Evolutionary conservation across 2,888 invertebrate genomes (phyloP), one percentile per base, ranked within the genome.

Genomic region (Corythucha ciliata): DNA sequence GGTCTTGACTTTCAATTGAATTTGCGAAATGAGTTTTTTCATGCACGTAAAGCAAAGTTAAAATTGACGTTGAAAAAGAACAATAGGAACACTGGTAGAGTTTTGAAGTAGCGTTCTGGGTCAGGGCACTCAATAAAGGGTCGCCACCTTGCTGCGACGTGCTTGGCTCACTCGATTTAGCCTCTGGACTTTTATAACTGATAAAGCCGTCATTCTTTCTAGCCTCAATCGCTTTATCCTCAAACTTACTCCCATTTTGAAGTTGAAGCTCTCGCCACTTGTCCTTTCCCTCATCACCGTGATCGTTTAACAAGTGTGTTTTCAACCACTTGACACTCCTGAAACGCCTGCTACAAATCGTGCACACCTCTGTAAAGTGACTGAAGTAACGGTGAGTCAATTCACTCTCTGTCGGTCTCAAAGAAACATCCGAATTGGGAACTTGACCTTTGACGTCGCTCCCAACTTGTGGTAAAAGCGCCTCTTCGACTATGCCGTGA

Each of bases 401-500:
- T 61, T 78, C 78, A 48, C 39, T 47, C 55, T 76, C 75, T 26
- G 72, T 70, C 1, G 75, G 73, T 61, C 75, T 75, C 25, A 76
- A 62, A 34, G 60, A 51, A 41, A 49, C 41, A 29, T 57, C 55
- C 16, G 56, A 21, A 41, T 52, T 56, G n/a, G 55, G 46, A 14
- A 50, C 39, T 40, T 51, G 58, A 41, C 52, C 52, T 48, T 56
- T 56, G 12, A 56, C 39, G n/a, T 55, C 53, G 20, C 52, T 25
- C n/a, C 59, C 57, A n/a, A 59, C 48, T 45, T 59, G 59, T 18
- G 58, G 57, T 5, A 60, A 46, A 40, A 59, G 74, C 0, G 83
- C 83, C 51, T 89, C 90, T 57, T 91, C 90, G 12, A 87, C 82
- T 54, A 98, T 91, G 16, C 96, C 96, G 68, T 98, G 98, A 26